Percentiles rank a stretch among this genome's conserved stretches.
Evolutionary conservation across 2,888 invertebrate genomes (phyloP).

Genomic region (Cephus pygmeus): DNA sequence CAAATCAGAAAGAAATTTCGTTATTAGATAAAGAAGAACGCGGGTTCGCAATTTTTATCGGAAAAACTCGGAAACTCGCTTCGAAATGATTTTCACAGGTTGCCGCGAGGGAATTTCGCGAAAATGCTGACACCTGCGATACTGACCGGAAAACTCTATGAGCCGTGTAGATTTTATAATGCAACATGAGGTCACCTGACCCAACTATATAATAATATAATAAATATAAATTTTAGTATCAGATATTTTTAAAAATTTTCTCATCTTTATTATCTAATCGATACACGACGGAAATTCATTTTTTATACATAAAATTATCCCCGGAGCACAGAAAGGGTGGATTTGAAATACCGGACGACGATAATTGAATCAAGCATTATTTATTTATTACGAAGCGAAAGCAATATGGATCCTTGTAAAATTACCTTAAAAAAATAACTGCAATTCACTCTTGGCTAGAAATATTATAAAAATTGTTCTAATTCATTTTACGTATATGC

Average conservation of each 20-base stretch:
- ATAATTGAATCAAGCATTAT: too few relatives aligned
- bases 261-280: too few relatives aligned
- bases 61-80: conserved; percentile 5
- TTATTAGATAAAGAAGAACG: conserved; percentile 13
- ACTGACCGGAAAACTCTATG: neutral
- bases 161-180: neutral
- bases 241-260: neutral
- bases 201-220: neutral
- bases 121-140: neutral
- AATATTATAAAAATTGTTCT: neutral
- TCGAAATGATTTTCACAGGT: neutral
- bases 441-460: too few relatives aligned
- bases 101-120: neutral
- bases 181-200: neutral
- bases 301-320: too few relatives aligned
- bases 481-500: neutral
- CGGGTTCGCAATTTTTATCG: conserved; percentile 8
- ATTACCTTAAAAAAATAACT: too few relatives aligned
- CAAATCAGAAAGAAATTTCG: conserved; percentile 7
- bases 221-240: neutral
- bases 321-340: neutral
- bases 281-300: too few relatives aligned
- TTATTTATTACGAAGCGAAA: too few relatives aligned
- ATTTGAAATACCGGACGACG: neutral
- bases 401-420: neutral